Conservation (phyloP, 2,888 invertebrate genomes). For the Polymixis flavicincta region DNA sequence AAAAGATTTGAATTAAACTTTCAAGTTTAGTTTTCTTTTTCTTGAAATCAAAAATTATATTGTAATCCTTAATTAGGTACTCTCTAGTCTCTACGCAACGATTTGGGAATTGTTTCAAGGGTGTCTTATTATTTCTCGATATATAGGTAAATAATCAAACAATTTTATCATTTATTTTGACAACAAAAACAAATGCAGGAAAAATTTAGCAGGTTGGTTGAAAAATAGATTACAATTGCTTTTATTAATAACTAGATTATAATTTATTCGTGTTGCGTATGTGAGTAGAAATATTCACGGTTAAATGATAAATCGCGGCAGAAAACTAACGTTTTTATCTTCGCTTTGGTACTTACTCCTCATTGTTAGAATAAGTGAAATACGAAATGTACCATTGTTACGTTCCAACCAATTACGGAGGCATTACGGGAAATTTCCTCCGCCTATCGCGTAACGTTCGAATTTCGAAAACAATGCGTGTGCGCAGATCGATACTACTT, state of each 20-base stretch:
- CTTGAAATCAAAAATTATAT: too few relatives aligned
- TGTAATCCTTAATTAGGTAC: too few relatives aligned
- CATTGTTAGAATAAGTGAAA: conserved; percentile 55
- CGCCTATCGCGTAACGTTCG: conserved; percentile 49
- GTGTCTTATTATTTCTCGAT: background rate
- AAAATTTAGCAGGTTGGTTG: background rate
- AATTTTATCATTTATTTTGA: background rate
- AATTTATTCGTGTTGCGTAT: too few relatives aligned
- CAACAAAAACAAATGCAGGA: background rate
- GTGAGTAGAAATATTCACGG: background rate
- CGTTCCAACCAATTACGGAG: conserved; percentile 51
- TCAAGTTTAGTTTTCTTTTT: too few relatives aligned
- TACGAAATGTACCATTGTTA: conserved; percentile 64
- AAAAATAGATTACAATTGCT: background rate
- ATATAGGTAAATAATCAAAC: background rate
- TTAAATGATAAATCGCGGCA: conserved; percentile 11
- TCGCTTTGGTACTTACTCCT: background rate
- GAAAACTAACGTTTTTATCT: background rate
- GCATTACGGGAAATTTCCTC: conserved; percentile 59
- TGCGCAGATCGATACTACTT: conserved; percentile 55
- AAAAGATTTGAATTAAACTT: too few relatives aligned
- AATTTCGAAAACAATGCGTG: conserved; percentile 61
- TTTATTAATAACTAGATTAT: background rate
- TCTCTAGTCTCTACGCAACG: background rate
- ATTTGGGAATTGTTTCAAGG: too few relatives aligned